These are phyloP conservation scores for Rhogogaster chlorosoma DNA, from an alignment of 2,888 invertebrate genomes.

Conservation along the genomic window DNA sequence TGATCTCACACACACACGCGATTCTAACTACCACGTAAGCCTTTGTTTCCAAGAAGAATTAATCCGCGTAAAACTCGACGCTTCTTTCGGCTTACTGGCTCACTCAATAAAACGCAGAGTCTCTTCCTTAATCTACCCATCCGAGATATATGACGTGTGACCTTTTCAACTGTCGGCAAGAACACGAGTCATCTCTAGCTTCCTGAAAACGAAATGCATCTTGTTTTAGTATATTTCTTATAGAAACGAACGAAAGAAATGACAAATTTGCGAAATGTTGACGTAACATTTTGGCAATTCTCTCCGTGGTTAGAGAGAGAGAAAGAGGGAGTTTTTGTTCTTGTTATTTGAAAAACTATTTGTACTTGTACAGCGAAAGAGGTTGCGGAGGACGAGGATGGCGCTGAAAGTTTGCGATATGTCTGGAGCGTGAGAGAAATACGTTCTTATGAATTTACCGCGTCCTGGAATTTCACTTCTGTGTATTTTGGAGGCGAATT, in stretches of 20 bases:
- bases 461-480: slow-evolving; percentile 20
- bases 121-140: not conserved
- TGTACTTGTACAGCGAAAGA: not conserved
- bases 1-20: not conserved
- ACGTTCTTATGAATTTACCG: slow-evolving; percentile 25
- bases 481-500: slow-evolving; percentile 21
- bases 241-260: not conserved
- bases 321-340: not conserved
- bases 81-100: not conserved
- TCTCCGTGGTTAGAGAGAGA: not conserved
- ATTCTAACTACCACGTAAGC: not conserved
- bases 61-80: slow-evolving; percentile 2
- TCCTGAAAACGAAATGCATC: not conserved
- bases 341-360: slow-evolving; percentile 7
- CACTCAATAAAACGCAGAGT: slow-evolving; percentile 25
- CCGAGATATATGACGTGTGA: not conserved
- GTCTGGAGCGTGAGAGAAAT: slow-evolving; percentile 39
- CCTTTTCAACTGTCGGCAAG: not conserved
- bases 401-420: slow-evolving; percentile 40
- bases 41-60: slow-evolving; percentile 6
- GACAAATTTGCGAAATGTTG: slow-evolving; percentile 12
- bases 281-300: not conserved
- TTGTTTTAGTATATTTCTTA: not conserved
- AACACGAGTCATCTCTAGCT: not conserved
- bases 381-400: not conserved